Percentiles rank a stretch among this genome's conserved stretches.
phyloP scores from a whole-genome alignment of 2,888 invertebrate species.

The Drosophila borborema region DNA sequence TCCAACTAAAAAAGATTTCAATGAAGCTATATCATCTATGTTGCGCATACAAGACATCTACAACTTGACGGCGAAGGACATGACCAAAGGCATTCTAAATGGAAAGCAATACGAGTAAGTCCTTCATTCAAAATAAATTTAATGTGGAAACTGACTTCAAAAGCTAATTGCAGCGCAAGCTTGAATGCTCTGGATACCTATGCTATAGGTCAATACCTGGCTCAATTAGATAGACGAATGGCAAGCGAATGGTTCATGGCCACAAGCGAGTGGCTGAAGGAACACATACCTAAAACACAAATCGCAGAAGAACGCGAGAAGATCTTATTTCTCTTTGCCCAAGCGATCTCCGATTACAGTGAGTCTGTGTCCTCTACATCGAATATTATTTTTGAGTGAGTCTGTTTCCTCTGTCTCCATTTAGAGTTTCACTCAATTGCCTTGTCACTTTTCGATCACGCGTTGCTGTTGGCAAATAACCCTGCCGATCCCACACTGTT shows the following conservation, averaged over 20 bases:
- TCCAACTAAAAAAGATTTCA: slow-evolving; percentile 94
- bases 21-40: slow-evolving; percentile 96
- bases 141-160: background rate
- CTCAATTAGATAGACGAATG: slow-evolving; percentile 11
- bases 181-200: slow-evolving; percentile 68
- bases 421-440: slow-evolving; percentile 31
- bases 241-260: slow-evolving; percentile 68
- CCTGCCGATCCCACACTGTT: slow-evolving; percentile 25
- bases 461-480: slow-evolving; percentile 2
- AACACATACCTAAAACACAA: slow-evolving; percentile 4
- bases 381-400: slow-evolving; percentile 53
- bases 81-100: slow-evolving; percentile 92
- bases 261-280: slow-evolving; percentile 35
- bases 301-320: slow-evolving; percentile 7
- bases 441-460: slow-evolving; percentile 20
- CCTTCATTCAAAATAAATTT: no score
- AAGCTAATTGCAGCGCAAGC: slow-evolving; percentile 43
- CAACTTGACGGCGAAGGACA: slow-evolving; percentile 91
- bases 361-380: slow-evolving; percentile 9
- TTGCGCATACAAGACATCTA: slow-evolving; percentile 96
- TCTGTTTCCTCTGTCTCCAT: background rate
- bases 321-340: slow-evolving; percentile 56
- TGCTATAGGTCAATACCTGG: slow-evolving; percentile 55
- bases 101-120: slow-evolving; percentile 89
- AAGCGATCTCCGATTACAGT: slow-evolving; percentile 61